Evolutionary conservation across 2,888 invertebrate species (phyloP).

Genomic region (Deilephila porcellus): DNA sequence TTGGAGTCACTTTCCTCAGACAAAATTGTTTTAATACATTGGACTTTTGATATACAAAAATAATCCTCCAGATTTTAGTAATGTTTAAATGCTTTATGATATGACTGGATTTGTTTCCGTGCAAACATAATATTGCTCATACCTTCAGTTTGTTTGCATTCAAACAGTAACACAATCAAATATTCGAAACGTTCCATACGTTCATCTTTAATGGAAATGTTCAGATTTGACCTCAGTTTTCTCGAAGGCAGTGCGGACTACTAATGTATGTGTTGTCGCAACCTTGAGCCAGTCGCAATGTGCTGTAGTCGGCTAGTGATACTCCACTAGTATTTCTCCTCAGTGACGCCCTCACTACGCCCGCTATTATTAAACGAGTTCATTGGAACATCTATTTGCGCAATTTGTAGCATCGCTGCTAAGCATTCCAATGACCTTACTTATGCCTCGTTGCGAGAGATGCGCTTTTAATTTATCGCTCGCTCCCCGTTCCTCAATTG

Average conservation of each 20-base stretch:
- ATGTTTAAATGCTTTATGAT: neutral
- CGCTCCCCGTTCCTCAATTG: conserved; percentile 19
- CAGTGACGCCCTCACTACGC: conserved; percentile 78
- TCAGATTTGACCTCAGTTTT: conserved; percentile 14
- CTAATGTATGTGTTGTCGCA: conserved; percentile 40
- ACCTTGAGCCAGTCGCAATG: conserved; percentile 70
- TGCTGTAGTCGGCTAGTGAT: conserved; percentile 49
- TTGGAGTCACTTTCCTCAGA: neutral
- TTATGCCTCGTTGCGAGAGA: conserved; percentile 34
- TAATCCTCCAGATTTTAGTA: neutral
- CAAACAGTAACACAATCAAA: neutral
- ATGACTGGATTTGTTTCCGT: neutral
- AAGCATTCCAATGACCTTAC: conserved; percentile 79
- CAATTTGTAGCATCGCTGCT: conserved; percentile 79
- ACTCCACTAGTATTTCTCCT: conserved; percentile 62
- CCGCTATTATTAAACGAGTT: conserved; percentile 83
- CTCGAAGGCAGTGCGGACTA: conserved; percentile 30
- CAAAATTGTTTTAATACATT: neutral
- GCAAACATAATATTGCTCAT: neutral
- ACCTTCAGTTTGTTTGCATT: neutral
- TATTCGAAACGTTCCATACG: neutral
- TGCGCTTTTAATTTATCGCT: conserved; percentile 29
- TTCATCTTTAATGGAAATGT: conserved; percentile 25
- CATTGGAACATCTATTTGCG: conserved; percentile 85
- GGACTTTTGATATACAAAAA: neutral